Percentiles rank a stretch among this genome's conserved stretches.
phyloP scores from a whole-genome alignment of 2,888 invertebrate species.

The Cephalotes varians region DNA sequence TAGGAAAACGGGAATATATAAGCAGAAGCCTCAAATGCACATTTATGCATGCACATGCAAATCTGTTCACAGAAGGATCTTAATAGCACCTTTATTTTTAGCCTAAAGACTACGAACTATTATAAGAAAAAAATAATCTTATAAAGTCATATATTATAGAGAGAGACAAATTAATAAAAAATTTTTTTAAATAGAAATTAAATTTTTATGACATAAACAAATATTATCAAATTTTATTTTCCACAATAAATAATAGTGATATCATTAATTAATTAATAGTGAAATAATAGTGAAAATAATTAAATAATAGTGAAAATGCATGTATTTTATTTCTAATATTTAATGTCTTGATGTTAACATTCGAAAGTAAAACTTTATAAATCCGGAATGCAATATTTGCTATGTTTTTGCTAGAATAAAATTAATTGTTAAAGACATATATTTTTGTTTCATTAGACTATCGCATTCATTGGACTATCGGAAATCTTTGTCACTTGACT shows the following conservation, averaged over 20 bases:
- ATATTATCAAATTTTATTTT: neutral
- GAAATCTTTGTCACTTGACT: neutral
- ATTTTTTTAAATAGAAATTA: neutral
- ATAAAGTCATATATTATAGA: neutral
- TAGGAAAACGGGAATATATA: constrained; percentile 35
- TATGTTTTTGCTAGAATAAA: constrained; percentile 3
- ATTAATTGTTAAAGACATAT: neutral
- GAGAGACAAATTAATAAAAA: neutral
- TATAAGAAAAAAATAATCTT: no score
- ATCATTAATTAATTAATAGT: neutral
- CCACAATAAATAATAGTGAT: neutral
- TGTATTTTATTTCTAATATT: neutral
- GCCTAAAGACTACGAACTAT: neutral
- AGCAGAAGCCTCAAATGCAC: constrained; percentile 71
- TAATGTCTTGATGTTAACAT: neutral
- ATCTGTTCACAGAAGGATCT: constrained; percentile 65
- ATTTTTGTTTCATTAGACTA: neutral
- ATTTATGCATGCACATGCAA: constrained; percentile 79
- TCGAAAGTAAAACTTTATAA: neutral
- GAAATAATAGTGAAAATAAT: constrained; percentile 6
- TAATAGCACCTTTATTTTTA: constrained; percentile 10
- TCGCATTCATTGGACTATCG: neutral
- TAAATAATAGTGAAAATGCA: neutral
- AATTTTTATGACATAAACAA: neutral
- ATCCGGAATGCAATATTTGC: neutral